Base-by-base conservation (phyloP, 2,797 vertebrate genomes). In the Acanthurus leucopareius region DNA sequence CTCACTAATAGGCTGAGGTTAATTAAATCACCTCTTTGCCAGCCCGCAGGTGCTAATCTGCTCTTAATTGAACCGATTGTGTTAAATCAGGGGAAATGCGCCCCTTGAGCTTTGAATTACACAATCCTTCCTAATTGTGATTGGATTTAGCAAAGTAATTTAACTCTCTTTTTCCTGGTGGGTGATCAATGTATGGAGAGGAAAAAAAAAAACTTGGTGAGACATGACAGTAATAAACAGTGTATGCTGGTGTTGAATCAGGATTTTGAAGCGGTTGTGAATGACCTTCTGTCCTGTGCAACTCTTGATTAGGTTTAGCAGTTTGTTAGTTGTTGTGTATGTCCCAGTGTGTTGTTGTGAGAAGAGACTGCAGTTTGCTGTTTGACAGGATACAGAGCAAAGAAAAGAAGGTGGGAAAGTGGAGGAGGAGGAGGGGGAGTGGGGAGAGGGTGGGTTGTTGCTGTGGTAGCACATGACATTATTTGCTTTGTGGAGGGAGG, bases 31-130 rank as follows among this genome's bases (percentile, higher is more conserved):
- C 91, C 90, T 90, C 88, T 92, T 85, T 90, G 87, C 87, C 81
- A 84, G 86, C 89, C 92, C 91, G 80, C 83, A 89, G 93, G 92
- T 93, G 84, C 85, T 95, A 94, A 94, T 94, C 92, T 94, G 78
- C 73, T 77, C 83, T 92, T 94, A 92, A 93, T 94, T 93, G 91
- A 94, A 91, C 67, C 83, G 85, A 91, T 89, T 88, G 91, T 86
- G 80, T 83, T 94, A 92, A 95, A 94, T 80, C 78, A 76, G 83
- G 75, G 83, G 77, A 88, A 90, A 89, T 56, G 66, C 82, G 77
- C 91, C 88, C 89, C 90, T 73, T 79, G 92, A 92, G 92, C 88
- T 83, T 84, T 86, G 80, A 89, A 90, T 92, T 91, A 90, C 89
- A 89, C 89, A 87, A 85, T 77, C 84, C 80, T 71, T 79, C 80